Base-by-base conservation (phyloP, 92 coral and sea anemone genomes). In the Porites evermanni region DNA sequence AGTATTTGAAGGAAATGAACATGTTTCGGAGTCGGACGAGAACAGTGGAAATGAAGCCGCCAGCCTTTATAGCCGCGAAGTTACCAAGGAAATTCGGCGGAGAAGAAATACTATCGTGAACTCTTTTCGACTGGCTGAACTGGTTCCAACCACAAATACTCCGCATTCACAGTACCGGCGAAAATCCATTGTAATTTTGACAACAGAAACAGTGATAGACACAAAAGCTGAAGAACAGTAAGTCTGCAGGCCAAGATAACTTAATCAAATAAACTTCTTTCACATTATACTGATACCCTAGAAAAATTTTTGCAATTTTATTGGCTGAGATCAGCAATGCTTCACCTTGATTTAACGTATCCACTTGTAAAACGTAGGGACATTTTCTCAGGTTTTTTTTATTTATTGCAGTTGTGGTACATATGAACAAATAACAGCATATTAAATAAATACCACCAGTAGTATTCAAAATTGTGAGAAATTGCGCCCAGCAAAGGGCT, bases 51-150 rank as follows among this genome's bases (percentile, higher is more conserved):
- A 77, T 14, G 92, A 90, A 38, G 58, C 78, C 9, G 80, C 60
- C 87, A 88, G 54, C 47, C 47, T 38, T 69, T 89, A 88, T 50
- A 86, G 78, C 83, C 92, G 73, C 77, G 96, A 94, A 67, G 89
- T 88, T 32, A 91, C 88, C 51, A 79, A 87, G 70, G 99, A 97
- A 80, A 88, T 89, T 53, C 94, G 89, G 23, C 88, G 81, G 58
- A 89, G 98, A 65, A 90, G 89, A 64, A 97, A 95, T 53, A 94
- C 96, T 7, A 95, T 97, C 13, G 98, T 97, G 16, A 90, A 94
- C 74, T 95, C 99, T 23, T 97, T 97, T 84, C 96, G 98, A 19
- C 88, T 97, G n/a, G 98, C 95, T 58, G 98, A 97, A 84, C 91
- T 97, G 29, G 91, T 89, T 1, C 91, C 93, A 7, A 91, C 99